Evolutionary conservation across 2,113 vertebrate genomes (phyloP).

Genomic region (Barnardius zonarius): DNA sequence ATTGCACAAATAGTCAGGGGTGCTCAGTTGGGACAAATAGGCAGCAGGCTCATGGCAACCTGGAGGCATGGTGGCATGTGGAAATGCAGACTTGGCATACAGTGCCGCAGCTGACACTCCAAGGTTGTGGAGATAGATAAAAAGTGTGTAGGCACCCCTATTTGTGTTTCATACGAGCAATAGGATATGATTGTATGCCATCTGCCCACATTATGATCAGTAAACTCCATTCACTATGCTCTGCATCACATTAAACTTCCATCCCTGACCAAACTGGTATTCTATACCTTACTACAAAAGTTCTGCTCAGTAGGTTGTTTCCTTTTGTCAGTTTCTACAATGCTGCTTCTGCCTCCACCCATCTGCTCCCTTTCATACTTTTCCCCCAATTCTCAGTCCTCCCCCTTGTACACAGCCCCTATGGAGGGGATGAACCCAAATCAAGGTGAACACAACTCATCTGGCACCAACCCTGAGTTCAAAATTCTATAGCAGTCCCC

Average conservation of each 20-base stretch:
- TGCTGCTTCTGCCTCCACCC: background rate
- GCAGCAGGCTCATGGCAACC: background rate
- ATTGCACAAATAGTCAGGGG: background rate
- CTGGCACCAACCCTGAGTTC: background rate
- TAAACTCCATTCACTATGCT: background rate
- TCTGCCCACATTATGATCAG: background rate
- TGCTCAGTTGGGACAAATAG: background rate
- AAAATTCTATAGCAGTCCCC: background rate
- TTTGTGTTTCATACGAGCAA: background rate
- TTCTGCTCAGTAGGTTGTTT: background rate
- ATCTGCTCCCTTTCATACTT: background rate
- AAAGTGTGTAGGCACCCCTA: background rate
- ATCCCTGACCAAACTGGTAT: background rate
- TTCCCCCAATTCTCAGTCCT: background rate
- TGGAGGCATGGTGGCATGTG: background rate
- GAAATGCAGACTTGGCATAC: background rate
- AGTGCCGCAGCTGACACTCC: background rate
- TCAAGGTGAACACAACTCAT: background rate
- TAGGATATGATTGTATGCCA: background rate
- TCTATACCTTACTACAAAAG: background rate
- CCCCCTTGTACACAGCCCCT: background rate
- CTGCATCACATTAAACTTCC: background rate
- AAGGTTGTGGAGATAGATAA: background rate
- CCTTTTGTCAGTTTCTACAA: background rate
- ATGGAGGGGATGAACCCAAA: background rate